These are phyloP conservation scores for Hypomecis punctinalis DNA, from an alignment of 2,888 invertebrate species.

Conservation along the genomic window DNA sequence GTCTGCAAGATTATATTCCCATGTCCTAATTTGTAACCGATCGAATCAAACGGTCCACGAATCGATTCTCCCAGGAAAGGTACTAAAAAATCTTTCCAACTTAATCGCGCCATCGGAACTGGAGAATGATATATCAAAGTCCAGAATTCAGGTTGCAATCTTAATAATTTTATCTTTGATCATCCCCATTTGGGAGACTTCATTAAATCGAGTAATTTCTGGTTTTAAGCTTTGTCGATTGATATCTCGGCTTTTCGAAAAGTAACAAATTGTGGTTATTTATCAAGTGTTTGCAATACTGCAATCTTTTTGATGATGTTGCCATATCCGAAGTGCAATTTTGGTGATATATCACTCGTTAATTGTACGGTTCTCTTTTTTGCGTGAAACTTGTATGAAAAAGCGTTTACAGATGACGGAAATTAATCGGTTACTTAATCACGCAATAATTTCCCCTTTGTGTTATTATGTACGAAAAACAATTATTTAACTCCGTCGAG, in stretches of 20 bases:
- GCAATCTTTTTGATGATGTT: slow-evolving; percentile 52
- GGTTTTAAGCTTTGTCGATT: slow-evolving; percentile 46
- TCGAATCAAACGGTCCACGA: slow-evolving; percentile 44
- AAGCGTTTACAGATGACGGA: slow-evolving; percentile 1
- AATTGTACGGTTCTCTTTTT: slow-evolving; percentile 31
- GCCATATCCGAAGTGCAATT: slow-evolving; percentile 34
- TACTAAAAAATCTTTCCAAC: slow-evolving; percentile 66
- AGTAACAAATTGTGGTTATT: slow-evolving; percentile 58
- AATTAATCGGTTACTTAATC: slow-evolving; percentile 3
- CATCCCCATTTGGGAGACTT: slow-evolving; percentile 48
- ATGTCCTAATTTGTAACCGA: slow-evolving; percentile 64
- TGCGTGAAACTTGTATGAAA: slow-evolving; percentile 18
- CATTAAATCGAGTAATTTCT: slow-evolving; percentile 44
- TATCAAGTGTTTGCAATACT: slow-evolving; percentile 58
- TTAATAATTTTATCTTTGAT: slow-evolving; percentile 74
- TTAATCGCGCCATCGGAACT: slow-evolving; percentile 56
- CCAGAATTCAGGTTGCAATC: slow-evolving; percentile 71
- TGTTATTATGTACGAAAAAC: no score
- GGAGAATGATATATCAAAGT: slow-evolving; percentile 77
- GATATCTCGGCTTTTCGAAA: slow-evolving; percentile 47
- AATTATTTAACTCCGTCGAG: no score
- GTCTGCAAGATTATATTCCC: not conserved
- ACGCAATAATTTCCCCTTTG: not conserved
- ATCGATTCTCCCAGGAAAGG: slow-evolving; percentile 39
- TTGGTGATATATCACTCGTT: slow-evolving; percentile 34